These are phyloP conservation scores for Chaetophractus vellerosus DNA, from an alignment of 2,797 vertebrate genomes.

Conservation along the genomic window DNA sequence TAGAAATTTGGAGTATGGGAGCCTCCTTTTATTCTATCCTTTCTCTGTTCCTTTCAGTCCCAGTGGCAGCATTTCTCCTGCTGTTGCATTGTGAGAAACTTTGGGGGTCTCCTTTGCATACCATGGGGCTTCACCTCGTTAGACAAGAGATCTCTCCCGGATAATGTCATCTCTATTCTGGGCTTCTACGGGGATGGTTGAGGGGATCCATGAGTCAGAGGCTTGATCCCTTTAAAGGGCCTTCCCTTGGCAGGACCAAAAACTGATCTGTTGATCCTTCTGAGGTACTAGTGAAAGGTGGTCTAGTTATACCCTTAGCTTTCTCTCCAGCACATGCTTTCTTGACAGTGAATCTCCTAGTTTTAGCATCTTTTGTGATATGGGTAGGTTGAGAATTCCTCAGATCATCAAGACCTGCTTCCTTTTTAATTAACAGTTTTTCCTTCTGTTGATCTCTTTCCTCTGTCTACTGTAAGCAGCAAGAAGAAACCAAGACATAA, in stretches of 20 bases:
- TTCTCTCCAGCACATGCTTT: not conserved
- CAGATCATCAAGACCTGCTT: too few species aligned
- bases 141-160: not conserved
- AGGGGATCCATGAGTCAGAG: not conserved
- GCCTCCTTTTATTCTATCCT: not conserved
- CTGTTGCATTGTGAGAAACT: not conserved
- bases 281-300: not conserved
- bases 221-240: not conserved
- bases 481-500: not conserved
- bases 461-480: not conserved
- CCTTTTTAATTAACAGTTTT: too few species aligned
- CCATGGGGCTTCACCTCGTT: not conserved
- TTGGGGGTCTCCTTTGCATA: rapidly evolving
- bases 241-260: not conserved
- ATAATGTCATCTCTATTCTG: not conserved
- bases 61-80: not conserved
- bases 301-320: too few species aligned
- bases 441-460: not conserved
- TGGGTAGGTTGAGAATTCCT: not conserved
- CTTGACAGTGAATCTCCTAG: not conserved
- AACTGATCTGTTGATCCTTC: not conserved
- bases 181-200: not conserved
- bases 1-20: not conserved
- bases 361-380: not conserved
- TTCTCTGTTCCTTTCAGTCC: not conserved